Evolutionary conservation across 2,888 invertebrate genomes (phyloP).

Genomic region (Nomada goodeniana): DNA sequence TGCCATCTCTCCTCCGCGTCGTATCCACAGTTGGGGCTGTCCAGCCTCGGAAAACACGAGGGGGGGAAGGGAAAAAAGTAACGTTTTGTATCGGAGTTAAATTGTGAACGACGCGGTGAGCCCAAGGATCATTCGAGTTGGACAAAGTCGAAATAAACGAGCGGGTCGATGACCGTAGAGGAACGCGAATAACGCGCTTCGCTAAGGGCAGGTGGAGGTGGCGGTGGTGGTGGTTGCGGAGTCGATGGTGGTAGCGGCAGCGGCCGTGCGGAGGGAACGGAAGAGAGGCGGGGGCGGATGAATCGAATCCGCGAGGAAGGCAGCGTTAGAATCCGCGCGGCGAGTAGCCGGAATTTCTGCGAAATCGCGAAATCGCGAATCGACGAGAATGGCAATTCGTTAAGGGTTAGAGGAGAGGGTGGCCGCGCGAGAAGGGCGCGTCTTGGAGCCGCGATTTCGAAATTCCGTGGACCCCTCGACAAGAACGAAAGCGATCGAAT

Average conservation of each 20-base stretch:
- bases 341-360: background rate
- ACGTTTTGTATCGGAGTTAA: background rate
- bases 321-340: background rate
- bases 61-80: background rate
- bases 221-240: background rate
- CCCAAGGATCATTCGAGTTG: background rate
- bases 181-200: slow-evolving; percentile 33
- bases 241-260: slow-evolving; percentile 7
- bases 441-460: no score
- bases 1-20: background rate
- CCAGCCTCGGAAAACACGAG: no score
- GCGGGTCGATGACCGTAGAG: slow-evolving; percentile 53
- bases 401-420: no score
- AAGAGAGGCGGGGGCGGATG: slow-evolving; percentile 24
- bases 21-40: no score
- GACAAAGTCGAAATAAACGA: slow-evolving; percentile 7
- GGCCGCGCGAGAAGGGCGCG: no score
- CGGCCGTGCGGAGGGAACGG: background rate
- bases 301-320: slow-evolving; percentile 25
- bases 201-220: slow-evolving; percentile 41
- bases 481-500: background rate
- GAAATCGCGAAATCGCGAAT: no score
- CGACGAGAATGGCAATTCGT: no score
- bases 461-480: background rate
- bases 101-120: background rate